These are phyloP conservation scores for Orthonyx spaldingii DNA, from an alignment of 2,113 vertebrate genomes.

Conservation along the genomic window DNA sequence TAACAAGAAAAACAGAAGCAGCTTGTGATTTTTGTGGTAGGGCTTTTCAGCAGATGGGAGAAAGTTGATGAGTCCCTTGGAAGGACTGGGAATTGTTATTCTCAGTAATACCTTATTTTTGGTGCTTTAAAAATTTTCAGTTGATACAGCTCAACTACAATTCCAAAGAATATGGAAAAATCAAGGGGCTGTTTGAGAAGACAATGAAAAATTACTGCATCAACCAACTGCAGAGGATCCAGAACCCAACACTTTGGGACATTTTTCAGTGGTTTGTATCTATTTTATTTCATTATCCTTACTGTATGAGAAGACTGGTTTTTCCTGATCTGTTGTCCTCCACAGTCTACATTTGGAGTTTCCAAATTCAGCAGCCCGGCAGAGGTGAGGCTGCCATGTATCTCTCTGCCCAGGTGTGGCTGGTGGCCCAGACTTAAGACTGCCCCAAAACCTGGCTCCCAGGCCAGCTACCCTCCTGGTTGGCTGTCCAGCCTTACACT, in stretches of 20 bases:
- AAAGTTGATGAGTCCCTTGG: background rate
- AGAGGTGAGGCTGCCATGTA: background rate
- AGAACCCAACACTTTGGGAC: slow-evolving; percentile 81
- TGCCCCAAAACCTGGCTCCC: background rate
- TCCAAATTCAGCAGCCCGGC: background rate
- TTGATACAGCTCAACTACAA: slow-evolving; percentile 59
- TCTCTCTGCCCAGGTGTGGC: background rate
- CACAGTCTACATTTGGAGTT: background rate
- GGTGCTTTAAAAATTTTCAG: slow-evolving; percentile 48
- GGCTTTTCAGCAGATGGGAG: background rate
- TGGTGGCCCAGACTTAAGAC: background rate
- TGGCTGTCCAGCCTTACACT: background rate
- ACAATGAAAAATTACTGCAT: slow-evolving; percentile 79
- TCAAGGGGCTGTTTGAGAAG: slow-evolving; percentile 69
- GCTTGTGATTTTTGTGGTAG: background rate
- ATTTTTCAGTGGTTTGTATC: slow-evolving; percentile 82
- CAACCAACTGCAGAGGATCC: slow-evolving; percentile 77
- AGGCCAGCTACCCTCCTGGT: background rate
- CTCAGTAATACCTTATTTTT: background rate
- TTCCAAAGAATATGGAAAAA: slow-evolving; percentile 57
- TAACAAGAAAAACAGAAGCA: background rate
- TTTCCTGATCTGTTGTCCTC: background rate
- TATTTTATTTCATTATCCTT: background rate
- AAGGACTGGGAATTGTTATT: background rate
- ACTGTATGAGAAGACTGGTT: background rate